A percentile compares a stretch with the other conserved stretches of the same genome.
phyloP scores from a whole-genome alignment of 2,888 invertebrate species.

The Chalcis sispes region DNA sequence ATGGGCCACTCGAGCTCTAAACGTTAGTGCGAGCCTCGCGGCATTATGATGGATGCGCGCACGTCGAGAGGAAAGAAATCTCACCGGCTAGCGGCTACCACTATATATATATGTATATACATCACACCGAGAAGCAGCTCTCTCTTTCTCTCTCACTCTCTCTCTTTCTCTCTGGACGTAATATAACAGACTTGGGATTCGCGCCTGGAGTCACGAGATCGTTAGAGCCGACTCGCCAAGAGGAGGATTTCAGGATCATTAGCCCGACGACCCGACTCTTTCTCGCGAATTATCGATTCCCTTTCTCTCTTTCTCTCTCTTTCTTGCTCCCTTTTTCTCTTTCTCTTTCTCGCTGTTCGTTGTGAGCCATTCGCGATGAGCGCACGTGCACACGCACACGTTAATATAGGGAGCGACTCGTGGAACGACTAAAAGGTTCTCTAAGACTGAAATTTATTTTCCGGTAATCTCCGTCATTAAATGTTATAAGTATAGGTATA shows the following conservation, averaged over 20 bases:
- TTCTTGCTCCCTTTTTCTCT: background rate
- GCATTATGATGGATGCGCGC: background rate
- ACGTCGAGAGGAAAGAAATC: background rate
- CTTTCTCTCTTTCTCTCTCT: background rate
- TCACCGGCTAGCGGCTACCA: too few species aligned
- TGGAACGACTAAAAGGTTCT: too few species aligned
- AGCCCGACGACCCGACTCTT: conserved; percentile 24
- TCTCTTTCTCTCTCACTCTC: background rate
- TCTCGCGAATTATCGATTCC: conserved; percentile 54
- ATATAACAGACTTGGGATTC: conserved; percentile 13
- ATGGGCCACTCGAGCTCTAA: conserved; percentile 13
- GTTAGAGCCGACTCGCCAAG: conserved; percentile 43
- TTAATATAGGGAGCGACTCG: too few species aligned
- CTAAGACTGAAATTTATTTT: too few species aligned
- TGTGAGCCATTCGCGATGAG: background rate
- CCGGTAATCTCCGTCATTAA: too few species aligned
- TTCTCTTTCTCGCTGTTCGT: background rate
- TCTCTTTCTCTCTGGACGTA: background rate
- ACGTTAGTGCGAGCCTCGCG: background rate
- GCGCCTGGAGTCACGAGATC: conserved; percentile 53
- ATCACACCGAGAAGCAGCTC: background rate
- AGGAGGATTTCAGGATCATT: conserved; percentile 48
- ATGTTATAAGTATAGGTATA: too few species aligned
- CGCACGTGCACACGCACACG: background rate
- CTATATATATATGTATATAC: too few species aligned